Evolutionary conservation across 2,888 invertebrate genomes (phyloP).

Genomic region (Clusia tigrina): DNA sequence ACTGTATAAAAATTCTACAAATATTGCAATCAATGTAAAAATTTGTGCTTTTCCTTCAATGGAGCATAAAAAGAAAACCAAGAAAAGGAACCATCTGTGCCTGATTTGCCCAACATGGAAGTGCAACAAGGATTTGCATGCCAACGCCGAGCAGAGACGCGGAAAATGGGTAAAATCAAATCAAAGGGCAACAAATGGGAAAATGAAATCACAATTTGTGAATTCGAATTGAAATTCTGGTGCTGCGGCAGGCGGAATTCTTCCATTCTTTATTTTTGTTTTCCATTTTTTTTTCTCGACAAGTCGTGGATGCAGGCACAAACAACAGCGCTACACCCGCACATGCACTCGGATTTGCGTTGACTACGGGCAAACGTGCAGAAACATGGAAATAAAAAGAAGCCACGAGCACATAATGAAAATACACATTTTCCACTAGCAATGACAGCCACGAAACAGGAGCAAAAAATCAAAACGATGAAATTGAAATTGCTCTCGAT

Average conservation of each 20-base stretch:
- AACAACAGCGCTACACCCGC: not conserved
- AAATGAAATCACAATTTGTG: constrained; percentile 10
- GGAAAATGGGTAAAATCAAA: not conserved
- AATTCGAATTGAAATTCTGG: not conserved
- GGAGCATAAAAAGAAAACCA: not conserved
- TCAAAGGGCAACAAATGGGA: constrained; percentile 5
- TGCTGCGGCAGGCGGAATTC: not conserved
- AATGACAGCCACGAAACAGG: not conserved
- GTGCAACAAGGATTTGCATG: not conserved
- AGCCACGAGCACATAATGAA: not conserved
- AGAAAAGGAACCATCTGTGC: not conserved
- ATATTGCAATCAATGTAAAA: too few relatives aligned
- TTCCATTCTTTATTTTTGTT: not conserved
- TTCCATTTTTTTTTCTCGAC: not conserved
- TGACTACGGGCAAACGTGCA: constrained; percentile 4
- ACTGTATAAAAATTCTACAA: not conserved
- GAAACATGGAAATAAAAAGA: not conserved
- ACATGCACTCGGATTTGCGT: not conserved
- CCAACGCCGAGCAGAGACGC: not conserved
- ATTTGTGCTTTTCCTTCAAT: too few relatives aligned
- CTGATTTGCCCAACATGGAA: not conserved
- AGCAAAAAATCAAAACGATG: not conserved
- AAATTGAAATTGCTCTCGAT: constrained; percentile 9
- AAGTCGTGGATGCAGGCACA: not conserved
- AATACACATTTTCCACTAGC: not conserved